Evolutionary conservation across 2,797 vertebrate species (phyloP), one percentile per base, ranked within the genome.

Genomic region (Enteromius trimaculatus): DNA sequence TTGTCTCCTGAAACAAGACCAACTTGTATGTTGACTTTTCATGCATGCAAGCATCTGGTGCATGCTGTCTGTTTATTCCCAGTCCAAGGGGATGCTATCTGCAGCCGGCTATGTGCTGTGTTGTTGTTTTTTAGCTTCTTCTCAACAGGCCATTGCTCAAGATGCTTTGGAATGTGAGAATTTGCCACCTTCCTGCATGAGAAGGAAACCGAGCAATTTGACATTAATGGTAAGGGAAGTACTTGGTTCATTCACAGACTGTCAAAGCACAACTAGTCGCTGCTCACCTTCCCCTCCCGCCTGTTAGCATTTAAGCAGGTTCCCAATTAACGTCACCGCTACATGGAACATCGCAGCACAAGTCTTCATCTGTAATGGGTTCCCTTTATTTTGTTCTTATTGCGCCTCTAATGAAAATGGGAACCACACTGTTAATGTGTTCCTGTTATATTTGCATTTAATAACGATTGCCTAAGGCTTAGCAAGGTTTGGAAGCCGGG

Each of bases 21-120:
- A 69, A 79, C 80, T 58, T 66, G 37, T 76, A 74, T 84, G 55
- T 87, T 89, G 88, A 87, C 88, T 89, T 88, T 84, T 86, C n/a
- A n/a, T n/a, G n/a, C 55, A 60, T 66, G 81, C 62, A 90, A 91
- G 90, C 91, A 92, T 93, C 92, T 93, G 91, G 89, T 84, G 84
- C 75, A 80, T 77, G 77, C 85, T 80, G 84, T 60, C 81, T 85
- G 86, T 88, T 87, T 88, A 85, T 89, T 87, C 69, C 55, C 69
- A 85, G 77, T 81, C 79, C 19, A 19, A 78, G 81, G 81, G 64
- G 65, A 86, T 60, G 58, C 75, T 84, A 86, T 80, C 80, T 86
- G 72, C 84, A 88, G 81, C 87, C 89, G 91, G 91, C 90, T 92
- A 90, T 86, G 86, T 60, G 58, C 65, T 49, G 16, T 3, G n/a